Percentiles rank a stretch among this genome's conserved stretches.
These are phyloP conservation scores for Strix aluco DNA, from an alignment of 2,113 vertebrate species.

Conservation along the genomic window DNA sequence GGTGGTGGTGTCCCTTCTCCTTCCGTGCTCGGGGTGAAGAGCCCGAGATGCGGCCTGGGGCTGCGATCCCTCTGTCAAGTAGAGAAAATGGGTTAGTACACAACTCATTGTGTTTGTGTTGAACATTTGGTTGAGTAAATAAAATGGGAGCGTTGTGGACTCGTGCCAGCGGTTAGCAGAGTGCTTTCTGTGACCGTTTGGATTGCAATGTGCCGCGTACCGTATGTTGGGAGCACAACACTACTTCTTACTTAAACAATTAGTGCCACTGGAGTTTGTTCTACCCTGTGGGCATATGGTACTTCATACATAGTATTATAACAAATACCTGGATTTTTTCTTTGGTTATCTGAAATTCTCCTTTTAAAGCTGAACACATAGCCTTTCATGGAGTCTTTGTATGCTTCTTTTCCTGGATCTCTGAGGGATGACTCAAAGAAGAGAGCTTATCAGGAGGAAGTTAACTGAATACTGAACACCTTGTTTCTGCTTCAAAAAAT, in stretches of 20 bases:
- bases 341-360: not conserved
- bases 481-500: constrained; percentile 30
- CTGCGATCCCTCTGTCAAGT: not conserved
- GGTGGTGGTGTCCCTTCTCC: too few relatives aligned
- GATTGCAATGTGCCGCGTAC: not conserved
- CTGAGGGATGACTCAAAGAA: constrained; percentile 42
- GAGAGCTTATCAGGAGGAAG: not conserved
- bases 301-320: not conserved
- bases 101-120: not conserved
- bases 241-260: not conserved
- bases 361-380: not conserved
- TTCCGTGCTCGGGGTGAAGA: not conserved
- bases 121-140: not conserved
- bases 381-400: not conserved
- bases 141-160: not conserved
- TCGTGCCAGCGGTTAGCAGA: not conserved
- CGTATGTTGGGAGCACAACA: not conserved
- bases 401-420: constrained; percentile 21
- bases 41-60: not conserved
- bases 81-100: not conserved
- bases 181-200: not conserved
- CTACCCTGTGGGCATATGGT: not conserved
- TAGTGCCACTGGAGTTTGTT: not conserved
- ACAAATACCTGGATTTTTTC: not conserved
- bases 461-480: constrained; percentile 31